These are phyloP conservation scores for Sebastes steindachneri DNA, from an alignment of 2,797 vertebrate genomes.

Conservation along the genomic window DNA sequence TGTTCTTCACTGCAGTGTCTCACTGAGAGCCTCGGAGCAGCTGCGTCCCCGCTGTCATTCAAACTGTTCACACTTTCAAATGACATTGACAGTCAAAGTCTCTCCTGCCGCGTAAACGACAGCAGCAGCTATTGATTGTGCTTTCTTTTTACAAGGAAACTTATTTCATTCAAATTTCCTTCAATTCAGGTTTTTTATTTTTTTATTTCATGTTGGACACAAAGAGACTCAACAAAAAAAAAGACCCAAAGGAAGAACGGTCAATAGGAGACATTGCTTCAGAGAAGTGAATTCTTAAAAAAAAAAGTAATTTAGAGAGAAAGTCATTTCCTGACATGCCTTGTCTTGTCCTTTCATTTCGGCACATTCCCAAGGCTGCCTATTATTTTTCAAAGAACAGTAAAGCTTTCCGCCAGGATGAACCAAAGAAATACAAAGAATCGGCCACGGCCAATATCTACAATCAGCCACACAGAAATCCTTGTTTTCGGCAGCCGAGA, in stretches of 20 bases:
- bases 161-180: constrained; percentile 32
- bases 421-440: constrained; percentile 48
- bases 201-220: constrained; percentile 9
- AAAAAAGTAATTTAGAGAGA: constrained; percentile 59
- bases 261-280: constrained; percentile 46
- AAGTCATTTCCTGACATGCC: constrained; percentile 71
- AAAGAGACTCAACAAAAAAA: constrained; percentile 18
- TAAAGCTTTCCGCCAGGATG: constrained; percentile 37
- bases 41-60: constrained; percentile 45
- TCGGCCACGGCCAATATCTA: constrained; percentile 22
- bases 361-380: constrained; percentile 68
- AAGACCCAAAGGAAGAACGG: constrained; percentile 12
- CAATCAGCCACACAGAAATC: constrained; percentile 39
- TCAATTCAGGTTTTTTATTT: constrained; percentile 3
- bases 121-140: constrained; percentile 40
- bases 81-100: constrained; percentile 49
- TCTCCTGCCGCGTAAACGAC: constrained; percentile 32
- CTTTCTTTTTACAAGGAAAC: constrained; percentile 8
- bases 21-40: constrained; percentile 54
- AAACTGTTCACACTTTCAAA: constrained; percentile 55
- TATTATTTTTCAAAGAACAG: constrained; percentile 71
- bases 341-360: constrained; percentile 66
- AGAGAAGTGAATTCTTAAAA: constrained; percentile 33
- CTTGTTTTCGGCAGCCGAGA: constrained; percentile 27
- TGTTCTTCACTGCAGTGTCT: constrained; percentile 58